These are phyloP conservation scores for Procavia capensis DNA, from an alignment of 2,113 vertebrate genomes.

Conservation along the genomic window DNA sequence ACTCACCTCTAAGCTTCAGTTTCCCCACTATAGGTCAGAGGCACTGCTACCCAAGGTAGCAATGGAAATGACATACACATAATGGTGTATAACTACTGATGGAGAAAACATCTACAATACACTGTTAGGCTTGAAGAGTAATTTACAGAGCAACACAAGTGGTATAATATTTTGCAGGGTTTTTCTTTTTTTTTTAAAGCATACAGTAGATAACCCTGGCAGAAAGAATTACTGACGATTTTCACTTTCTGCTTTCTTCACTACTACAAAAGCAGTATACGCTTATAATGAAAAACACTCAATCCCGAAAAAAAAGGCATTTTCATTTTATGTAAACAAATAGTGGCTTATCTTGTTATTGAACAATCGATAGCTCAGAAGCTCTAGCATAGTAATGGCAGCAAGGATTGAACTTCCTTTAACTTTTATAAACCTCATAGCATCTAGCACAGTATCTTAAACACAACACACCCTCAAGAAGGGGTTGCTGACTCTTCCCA, in stretches of 20 bases:
- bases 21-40: not conserved
- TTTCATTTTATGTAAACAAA: not conserved
- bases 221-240: not conserved
- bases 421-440: not conserved
- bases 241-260: constrained; percentile 12
- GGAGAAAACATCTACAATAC: not conserved
- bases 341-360: not conserved
- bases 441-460: not conserved
- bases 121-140: not conserved
- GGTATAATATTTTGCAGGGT: not conserved
- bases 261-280: not conserved
- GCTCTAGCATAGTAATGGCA: not conserved
- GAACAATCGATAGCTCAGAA: not conserved
- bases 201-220: not conserved
- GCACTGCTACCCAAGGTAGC: not conserved
- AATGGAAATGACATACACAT: not conserved
- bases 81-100: not conserved
- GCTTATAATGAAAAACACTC: not conserved
- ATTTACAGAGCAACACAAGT: constrained; percentile 18
- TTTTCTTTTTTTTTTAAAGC: not conserved
- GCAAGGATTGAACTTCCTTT: not conserved
- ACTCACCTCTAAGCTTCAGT: not conserved
- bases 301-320: not conserved
- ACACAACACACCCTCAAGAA: not conserved
- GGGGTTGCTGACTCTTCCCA: not conserved